Conservation (phyloP, 2,888 invertebrate species). For the Drosophila subsilvestris region DNA sequence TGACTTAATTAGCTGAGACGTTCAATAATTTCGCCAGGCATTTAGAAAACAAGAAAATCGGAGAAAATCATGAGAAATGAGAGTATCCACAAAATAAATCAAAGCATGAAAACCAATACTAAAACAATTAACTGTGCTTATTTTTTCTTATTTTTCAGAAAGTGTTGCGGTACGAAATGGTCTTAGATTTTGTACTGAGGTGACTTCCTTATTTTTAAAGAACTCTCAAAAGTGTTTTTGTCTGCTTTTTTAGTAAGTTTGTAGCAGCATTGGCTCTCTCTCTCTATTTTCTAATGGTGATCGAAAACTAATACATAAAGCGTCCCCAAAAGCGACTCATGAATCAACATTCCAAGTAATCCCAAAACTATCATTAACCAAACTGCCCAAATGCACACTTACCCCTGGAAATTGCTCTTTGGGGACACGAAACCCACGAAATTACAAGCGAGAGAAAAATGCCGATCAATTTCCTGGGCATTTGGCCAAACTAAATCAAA, state of each 20-base stretch:
- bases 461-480: slow-evolving; percentile 20
- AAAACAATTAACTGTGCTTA: background rate
- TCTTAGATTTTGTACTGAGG: background rate
- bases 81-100: slow-evolving; percentile 56
- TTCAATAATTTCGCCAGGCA: slow-evolving; percentile 72
- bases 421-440: background rate
- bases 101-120: slow-evolving; percentile 53
- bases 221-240: too few relatives aligned
- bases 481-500: slow-evolving; percentile 54
- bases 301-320: background rate
- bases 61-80: slow-evolving; percentile 36
- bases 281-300: background rate
- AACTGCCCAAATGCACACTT: background rate
- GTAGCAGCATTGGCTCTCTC: too few relatives aligned
- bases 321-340: background rate
- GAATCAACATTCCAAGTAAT: slow-evolving; percentile 6
- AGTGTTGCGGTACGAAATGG: too few relatives aligned
- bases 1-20: slow-evolving; percentile 76
- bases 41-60: slow-evolving; percentile 53
- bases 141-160: slow-evolving; percentile 1
- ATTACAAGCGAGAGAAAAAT: slow-evolving; percentile 3
- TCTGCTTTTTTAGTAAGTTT: background rate
- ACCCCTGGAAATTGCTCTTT: background rate
- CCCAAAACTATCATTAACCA: background rate
- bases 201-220: too few relatives aligned